Conservation (phyloP, 1,140 invertebrate species). For the Papilio aristodemus region DNA sequence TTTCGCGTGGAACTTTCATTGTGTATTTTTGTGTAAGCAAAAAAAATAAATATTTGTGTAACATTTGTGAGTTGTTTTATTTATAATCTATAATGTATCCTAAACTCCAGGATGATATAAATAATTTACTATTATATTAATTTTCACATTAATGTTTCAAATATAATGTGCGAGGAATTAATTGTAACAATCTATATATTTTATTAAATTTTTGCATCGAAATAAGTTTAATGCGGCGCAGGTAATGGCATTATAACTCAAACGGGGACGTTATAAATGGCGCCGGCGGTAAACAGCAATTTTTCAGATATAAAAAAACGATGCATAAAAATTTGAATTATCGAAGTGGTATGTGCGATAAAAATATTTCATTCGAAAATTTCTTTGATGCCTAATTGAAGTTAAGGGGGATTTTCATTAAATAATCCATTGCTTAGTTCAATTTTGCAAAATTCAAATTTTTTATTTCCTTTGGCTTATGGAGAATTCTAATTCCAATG, state of each 20-base stretch:
- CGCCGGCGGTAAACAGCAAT: conserved; percentile 2
- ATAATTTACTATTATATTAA: no score
- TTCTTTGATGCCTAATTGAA: conserved; percentile 26
- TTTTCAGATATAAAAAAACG: conserved; percentile 23
- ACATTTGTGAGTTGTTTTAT: conserved; percentile 42
- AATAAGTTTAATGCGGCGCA: background rate
- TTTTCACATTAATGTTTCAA: no score
- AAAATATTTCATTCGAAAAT: conserved; percentile 16
- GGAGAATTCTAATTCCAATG: no score
- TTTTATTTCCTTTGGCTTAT: no score
- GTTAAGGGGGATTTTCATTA: conserved; percentile 1
- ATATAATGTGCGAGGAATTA: no score
- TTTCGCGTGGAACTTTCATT: conserved; percentile 63
- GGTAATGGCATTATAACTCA: background rate
- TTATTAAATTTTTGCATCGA: background rate
- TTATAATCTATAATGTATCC: no score
- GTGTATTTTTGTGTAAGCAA: conserved; percentile 70
- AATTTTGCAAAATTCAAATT: no score
- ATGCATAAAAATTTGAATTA: background rate
- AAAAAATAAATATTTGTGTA: conserved; percentile 74
- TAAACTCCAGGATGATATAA: no score
- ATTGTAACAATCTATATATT: no score
- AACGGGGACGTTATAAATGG: conserved; percentile 4
- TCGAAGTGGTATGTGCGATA: conserved; percentile 20
- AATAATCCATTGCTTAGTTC: background rate